A percentile compares a stretch with the other conserved stretches of the same genome.
Evolutionary conservation across 2,888 invertebrate species (phyloP).

Genomic region (Tipula confusa): DNA sequence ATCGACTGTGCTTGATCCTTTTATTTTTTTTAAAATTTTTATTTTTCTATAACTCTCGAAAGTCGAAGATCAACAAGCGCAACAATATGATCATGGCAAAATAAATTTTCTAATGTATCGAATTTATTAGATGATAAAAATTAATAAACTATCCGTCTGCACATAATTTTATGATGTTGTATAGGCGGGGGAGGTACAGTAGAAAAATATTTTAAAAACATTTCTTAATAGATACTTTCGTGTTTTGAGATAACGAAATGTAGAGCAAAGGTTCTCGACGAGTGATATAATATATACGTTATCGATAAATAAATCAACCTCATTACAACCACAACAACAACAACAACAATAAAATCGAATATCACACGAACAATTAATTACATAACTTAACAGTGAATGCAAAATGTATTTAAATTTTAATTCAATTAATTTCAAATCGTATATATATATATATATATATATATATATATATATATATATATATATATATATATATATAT

Average conservation of each 20-base stretch:
- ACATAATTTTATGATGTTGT: background rate
- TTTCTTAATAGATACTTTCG: background rate
- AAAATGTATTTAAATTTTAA: background rate
- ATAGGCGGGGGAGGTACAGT: background rate
- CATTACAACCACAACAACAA: too few relatives aligned
- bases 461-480: too few relatives aligned
- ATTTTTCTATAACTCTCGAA: background rate
- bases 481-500: too few relatives aligned
- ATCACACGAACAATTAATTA: constrained; percentile 7
- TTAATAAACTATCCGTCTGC: background rate
- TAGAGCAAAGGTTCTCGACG: background rate
- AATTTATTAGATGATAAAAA: background rate
- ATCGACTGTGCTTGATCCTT: background rate
- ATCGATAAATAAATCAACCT: background rate
- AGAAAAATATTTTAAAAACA: background rate
- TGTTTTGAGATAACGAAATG: background rate
- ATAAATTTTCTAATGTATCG: background rate
- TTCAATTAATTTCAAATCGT: background rate
- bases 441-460: too few relatives aligned
- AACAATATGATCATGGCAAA: background rate
- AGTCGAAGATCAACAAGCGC: background rate
- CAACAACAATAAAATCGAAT: too few relatives aligned
- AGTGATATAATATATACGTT: background rate
- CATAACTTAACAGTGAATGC: background rate
- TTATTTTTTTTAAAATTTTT: background rate